Base-by-base conservation (phyloP, 2,888 invertebrate genomes). In the Orthosia cruda region DNA sequence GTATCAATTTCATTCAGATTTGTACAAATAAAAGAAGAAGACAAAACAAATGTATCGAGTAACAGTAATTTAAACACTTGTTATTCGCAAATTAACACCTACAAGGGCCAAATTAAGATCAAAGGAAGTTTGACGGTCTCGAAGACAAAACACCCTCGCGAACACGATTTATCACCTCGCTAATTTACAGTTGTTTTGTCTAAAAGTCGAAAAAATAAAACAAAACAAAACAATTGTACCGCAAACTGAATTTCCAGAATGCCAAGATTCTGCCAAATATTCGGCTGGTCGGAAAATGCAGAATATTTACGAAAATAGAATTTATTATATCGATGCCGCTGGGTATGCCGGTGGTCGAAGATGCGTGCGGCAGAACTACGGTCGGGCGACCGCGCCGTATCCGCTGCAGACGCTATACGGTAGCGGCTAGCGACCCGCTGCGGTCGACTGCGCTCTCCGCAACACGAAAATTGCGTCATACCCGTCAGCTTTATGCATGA, bases 191-290 rank as follows among this genome's bases (percentile, higher is more conserved):
- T 83, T 86, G 88, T 87, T 87, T 83, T 87, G 81, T 86, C 88
- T 87, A 76, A 80, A 82, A 77, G 69, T 52, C 62, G 70, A 76
- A 83, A 40, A 70, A 77, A 83, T 40, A 82, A 85, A 78, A 86
- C 66, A 74, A 72, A 68, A 71, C 72, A 71, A 76, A 71, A 80
- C 58, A 69, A 73, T 58, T 66, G 5, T 52, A 74, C 77, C 76
- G 61, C 88, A 77, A 72, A 47, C 74, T 32, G 76, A 83, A 78
- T 85, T 66, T 81, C 59, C 76, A 78, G 80, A 85, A 89, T 89
- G 74, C 87, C 84, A 81, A 79, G 80, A 64, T 80, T 72, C 80
- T 89, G 89, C 89, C 89, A 89, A 89, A 88, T 89, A 87, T 87
- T 88, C 73, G 65, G 71, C 70, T 75, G 64, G 71, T 71, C 70